Evolutionary conservation across 2,888 invertebrate genomes (phyloP), one percentile per base, ranked within the genome.

Genomic region (Sialis lutaria): DNA sequence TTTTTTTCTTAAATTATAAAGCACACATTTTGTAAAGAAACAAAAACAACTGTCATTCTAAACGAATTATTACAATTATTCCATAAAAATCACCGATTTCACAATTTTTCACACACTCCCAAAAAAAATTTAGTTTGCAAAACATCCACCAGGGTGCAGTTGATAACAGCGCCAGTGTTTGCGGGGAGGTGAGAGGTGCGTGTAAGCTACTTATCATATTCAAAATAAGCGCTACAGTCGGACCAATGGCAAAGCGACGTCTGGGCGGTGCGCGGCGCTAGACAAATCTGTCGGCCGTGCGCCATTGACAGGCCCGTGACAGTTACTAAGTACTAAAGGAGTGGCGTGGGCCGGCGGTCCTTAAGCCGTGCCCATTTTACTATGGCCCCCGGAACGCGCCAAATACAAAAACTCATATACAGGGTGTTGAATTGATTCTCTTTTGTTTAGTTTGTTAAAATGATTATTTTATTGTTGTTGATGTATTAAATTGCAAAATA

Each of bases 261-360:
- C 51, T 50, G 58, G 65, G 65, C 64, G 66, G 65, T 60, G 61
- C 62, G 51, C 59, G 54, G 56, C 52, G 56, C 54, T 55, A 56
- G 64, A 65, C 59, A 62, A 64, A 66, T 65, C 59, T 61, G 57
- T 58, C 63, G 66, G 66, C 61, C 59, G 66, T 59, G 55, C 64
- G 55, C 55, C 56, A 57, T 61, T 65, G 65, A 66, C 65, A 62
- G 58, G 55, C 56, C 51, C 58, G 57, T 63, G 67, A 67, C 67
- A 62, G 59, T 53, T 59, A 67, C 65, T 62, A 67, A 67, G 64
- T 62, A 61, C 56, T 64, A 59, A 59, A 67, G 67, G 66, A 63
- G 67, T 66, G 62, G 65, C 64, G 55, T 54, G 58, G 60, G 57
- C 60, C 63, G 60, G 59, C 65, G 48, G 50, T 34, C 44, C 39